Evolutionary conservation across 64 coral and sea anemone genomes (phyloP), one percentile per base, ranked within the genome.

Genomic region (Pachyseris speciosa): DNA sequence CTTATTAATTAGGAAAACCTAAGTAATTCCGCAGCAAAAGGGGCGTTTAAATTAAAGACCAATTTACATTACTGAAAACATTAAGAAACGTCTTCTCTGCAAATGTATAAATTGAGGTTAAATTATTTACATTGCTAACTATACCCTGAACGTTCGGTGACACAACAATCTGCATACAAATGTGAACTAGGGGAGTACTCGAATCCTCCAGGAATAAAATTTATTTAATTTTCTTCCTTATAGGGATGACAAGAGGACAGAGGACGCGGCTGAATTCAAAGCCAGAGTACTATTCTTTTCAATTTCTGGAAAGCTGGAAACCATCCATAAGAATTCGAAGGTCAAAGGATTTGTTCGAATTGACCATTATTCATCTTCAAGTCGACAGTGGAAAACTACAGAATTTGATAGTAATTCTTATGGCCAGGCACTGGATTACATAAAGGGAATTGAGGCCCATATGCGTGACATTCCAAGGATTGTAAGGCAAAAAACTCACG

Each of bases 301-400:
- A 24, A 75, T 75, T 30, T 75, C 72, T 27, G 40, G 20, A 75
- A 75, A 75, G 72, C 19, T 75, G 72, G 72, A 75, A 27, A 47
- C 8, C 12, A 75, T 75, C 49, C 72, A 49, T 27, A 20, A 49
- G 24, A 49, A 22, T 75, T 75, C 72, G 27, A 49, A n/a, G 3
- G 5, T 25, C 20, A 75, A 8, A 22, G 72, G 72, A 25, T 48
- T 48, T 75, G 72, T 75, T 15, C 40, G 38, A 30, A 75, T 75
- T 24, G 41, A 75, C 10, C 72, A 75, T 75, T 75, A 75, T 43
- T 75, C 72, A 29, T 75, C 72, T 43, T 11, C 24, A 49, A 48
- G 20, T 11, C 20, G 41, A 48, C 10, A 75, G 49, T 75, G 72
- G 72, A 45, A 43, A 49, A 5, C 24, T 25, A 12, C 9, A 19